Evolutionary conservation across 1,140 invertebrate genomes (phyloP).

Genomic region (Cecropterus lyciades): DNA sequence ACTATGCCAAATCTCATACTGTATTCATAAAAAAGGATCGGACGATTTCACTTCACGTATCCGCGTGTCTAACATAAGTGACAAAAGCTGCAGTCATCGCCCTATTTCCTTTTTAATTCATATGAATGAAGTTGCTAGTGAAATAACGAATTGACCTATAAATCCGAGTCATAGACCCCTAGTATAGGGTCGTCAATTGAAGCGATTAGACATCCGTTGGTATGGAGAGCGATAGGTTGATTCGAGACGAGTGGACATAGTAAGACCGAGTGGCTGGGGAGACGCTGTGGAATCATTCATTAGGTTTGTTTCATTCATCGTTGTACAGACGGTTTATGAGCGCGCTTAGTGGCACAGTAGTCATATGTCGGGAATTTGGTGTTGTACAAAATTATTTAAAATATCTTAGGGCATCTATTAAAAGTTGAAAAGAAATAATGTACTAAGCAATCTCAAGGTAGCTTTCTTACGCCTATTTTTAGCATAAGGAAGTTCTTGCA

Average conservation of each 20-base stretch:
- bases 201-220: conserved; percentile 32
- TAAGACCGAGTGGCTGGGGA: neutral
- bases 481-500: too few species aligned
- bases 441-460: too few species aligned
- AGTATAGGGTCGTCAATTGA: conserved; percentile 33
- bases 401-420: too few species aligned
- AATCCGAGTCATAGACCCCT: conserved; percentile 17
- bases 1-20: too few species aligned
- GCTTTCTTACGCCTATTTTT: too few species aligned
- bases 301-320: neutral
- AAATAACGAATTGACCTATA: conserved; percentile 19
- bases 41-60: too few species aligned
- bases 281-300: neutral
- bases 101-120: neutral
- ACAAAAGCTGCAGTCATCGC: neutral
- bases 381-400: too few species aligned
- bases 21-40: too few species aligned
- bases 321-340: too few species aligned
- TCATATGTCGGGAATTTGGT: too few species aligned
- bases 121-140: conserved; percentile 2
- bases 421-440: too few species aligned
- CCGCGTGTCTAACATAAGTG: neutral
- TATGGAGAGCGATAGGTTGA: conserved; percentile 10
- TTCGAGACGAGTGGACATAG: conserved; percentile 10
- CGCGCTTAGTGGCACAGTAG: too few species aligned